Base-by-base conservation (phyloP, 35 echinoderm and acorn worm genomes). In the Chiridota heheva region DNA sequence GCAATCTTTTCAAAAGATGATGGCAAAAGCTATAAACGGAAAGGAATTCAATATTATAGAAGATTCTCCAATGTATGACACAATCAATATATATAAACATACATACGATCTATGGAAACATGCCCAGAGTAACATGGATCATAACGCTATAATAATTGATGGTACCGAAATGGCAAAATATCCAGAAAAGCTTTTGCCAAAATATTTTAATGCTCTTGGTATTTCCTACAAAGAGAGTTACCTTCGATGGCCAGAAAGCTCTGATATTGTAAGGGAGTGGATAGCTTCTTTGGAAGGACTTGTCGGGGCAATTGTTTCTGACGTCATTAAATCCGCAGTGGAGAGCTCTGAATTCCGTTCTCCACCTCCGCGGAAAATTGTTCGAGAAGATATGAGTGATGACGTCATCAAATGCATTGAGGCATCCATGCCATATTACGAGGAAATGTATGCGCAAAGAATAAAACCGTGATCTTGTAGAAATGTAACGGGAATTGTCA, bases 121-220 rank as follows among this genome's bases (percentile, higher is more conserved):
- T n/a, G n/a, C n/a, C n/a, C n/a, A n/a, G n/a, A n/a, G n/a, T n/a
- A n/a, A n/a, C n/a, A 53, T 53, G 10, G 48, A 53, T 22, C 48
- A 10, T 53, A 22, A 22, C 48, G 48, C 48, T 22, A 53, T 53
- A 13, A 53, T 53, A 10, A 53, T 53, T 13, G 48, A 53, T 22
- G 48, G 48, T 13, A 53, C 48, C 48, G 48, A 53, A 22, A 10
- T 53, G 48, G 48, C 48, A 10, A 22, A 10, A 13, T 22, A 53
- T 13, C 48, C 84, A 3, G 72, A 43, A 6, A 48, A 36, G 24
- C 39, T 87, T 20, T 26, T 87, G 7, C 73, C 59, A 43, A 87
- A 87, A 63, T 87, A 87, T 40, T 87, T 87, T 35, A 73, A 44
- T 38, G 84, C 84, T 49, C 48, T 53, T 22, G 48, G 48, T 22